phyloP scores from a whole-genome alignment of 2,113 vertebrate genomes.

The Glaucidium brasilianum region DNA sequence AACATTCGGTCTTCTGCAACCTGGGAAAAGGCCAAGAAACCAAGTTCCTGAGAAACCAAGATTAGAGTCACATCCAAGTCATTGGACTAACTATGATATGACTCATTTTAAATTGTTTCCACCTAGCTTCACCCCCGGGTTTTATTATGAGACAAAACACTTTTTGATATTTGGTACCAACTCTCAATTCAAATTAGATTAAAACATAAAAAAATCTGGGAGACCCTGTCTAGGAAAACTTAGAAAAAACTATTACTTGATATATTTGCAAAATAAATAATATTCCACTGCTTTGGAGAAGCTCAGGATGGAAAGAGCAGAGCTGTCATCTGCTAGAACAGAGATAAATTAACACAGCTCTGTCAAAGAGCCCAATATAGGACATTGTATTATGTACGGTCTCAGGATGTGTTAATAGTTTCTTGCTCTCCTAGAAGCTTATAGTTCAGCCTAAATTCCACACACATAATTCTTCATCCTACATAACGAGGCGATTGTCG shows the following conservation, averaged over 20 bases:
- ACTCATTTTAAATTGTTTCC: not conserved
- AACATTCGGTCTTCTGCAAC: not conserved
- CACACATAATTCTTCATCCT: constrained; percentile 13
- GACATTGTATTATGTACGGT: not conserved
- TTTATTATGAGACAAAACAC: not conserved
- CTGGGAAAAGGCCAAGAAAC: not conserved
- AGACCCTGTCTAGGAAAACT: not conserved
- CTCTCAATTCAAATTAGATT: not conserved
- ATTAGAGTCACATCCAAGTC: not conserved
- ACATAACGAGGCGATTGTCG: constrained; percentile 6
- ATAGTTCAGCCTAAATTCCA: constrained; percentile 45
- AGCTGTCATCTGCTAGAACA: constrained; percentile 19
- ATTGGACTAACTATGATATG: not conserved
- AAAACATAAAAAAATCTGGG: not conserved
- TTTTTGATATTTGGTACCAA: not conserved
- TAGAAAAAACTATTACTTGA: not conserved
- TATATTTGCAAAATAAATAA: not conserved
- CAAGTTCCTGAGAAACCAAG: not conserved
- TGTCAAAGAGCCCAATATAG: not conserved
- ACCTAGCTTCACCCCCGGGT: not conserved
- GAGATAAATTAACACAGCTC: not conserved
- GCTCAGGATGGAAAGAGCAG: not conserved
- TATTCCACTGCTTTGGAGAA: not conserved
- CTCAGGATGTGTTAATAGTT: not conserved
- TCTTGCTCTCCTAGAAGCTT: constrained; percentile 7